Base-by-base conservation (phyloP, 2,797 vertebrate genomes). In the Lepus townsendii region DNA sequence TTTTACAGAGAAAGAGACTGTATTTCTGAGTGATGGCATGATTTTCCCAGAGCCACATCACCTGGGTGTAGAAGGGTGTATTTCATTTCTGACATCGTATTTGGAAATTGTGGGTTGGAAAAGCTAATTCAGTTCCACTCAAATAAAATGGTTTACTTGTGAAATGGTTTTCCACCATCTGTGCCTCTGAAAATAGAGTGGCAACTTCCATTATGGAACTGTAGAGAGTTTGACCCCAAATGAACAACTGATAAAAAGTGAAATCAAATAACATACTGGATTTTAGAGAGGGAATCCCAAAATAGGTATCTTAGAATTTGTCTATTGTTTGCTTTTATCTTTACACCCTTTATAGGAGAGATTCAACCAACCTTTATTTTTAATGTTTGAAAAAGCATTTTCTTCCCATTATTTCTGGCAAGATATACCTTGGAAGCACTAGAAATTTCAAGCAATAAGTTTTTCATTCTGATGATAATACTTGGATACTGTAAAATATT, bases 1-100 rank as follows among this genome's bases (percentile, higher is more conserved):
- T 77, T 96, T 90, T 85, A 47, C 88, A 87, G 78, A 91, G 60
- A 91, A 83, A 63, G 42, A 66, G 27, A 32, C 42, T 92, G 9
- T 84, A 47, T 86, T 95, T 96, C 90, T 68, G 54, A 88, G 85
- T 26, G 73, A 84, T 69, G 87, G 63, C 84, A 38, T 50, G 84
- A 75, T 91, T 93, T 90, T 79, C 83, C 66, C 95, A 73, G 62
- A 91, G 79, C 75, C 57, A 38, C 72, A 85, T 62, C 85, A 77
- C 60, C 69, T 73, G 75, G 85, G 42, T 87, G 62, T 73, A 57
- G 86, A 96, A 87, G 83, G 94, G 60, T 88, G 7, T 93, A 91
- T 96, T 97, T 96, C 92, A 91, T 96, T 96, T 97, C 94, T 97
- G 94, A 96, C 88, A 92, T 90, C n/a, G 52, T 93, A 93, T 96